phyloP scores from a whole-genome alignment of 2,797 vertebrate species.

The Pelochelys cantorii region DNA sequence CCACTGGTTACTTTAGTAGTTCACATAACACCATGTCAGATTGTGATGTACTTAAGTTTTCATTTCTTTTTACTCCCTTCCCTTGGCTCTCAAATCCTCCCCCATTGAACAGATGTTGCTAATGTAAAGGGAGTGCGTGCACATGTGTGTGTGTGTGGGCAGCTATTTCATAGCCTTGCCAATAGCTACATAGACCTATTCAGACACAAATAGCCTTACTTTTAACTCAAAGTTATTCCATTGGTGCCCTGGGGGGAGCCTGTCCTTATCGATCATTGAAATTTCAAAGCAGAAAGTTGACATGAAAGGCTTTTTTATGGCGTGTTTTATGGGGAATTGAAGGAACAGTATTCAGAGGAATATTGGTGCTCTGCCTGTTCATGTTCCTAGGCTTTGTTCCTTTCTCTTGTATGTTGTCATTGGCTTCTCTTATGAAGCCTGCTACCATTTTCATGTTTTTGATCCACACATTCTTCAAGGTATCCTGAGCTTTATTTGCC shows the following conservation, averaged over 20 bases:
- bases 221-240: not conserved
- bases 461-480: not conserved
- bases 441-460: not conserved
- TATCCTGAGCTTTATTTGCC: not conserved
- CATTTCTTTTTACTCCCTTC: not conserved
- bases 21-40: rapidly evolving
- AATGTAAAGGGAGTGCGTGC: rapidly evolving
- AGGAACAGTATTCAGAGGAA: not conserved
- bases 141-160: not conserved
- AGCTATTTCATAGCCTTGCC: not conserved
- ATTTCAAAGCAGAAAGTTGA: not conserved
- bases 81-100: not conserved
- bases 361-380: not conserved
- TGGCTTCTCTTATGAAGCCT: not conserved
- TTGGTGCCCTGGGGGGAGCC: not conserved
- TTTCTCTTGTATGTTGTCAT: not conserved
- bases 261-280: not conserved
- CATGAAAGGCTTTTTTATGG: not conserved
- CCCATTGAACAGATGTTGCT: not conserved
- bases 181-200: not conserved
- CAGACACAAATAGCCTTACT: not conserved
- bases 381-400: not conserved
- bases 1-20: not conserved
- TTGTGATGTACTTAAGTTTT: not conserved
- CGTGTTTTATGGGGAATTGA: not conserved